Conservation (phyloP, 2,888 invertebrate genomes). For the Nomada fabriciana region DNA sequence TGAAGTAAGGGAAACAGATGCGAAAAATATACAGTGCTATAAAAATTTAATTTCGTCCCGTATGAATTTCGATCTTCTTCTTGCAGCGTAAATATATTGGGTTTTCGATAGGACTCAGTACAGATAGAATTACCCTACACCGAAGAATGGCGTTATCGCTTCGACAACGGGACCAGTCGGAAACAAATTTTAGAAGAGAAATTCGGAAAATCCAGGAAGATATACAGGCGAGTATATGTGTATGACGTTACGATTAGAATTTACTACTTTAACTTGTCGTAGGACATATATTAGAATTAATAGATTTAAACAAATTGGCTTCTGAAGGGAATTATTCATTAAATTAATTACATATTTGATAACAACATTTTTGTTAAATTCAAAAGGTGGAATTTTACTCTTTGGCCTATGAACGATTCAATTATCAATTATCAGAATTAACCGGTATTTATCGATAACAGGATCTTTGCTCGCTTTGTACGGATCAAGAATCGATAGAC, state of each 20-base stretch:
- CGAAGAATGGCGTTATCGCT: constrained; percentile 76
- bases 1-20: constrained; percentile 73
- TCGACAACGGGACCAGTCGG: constrained; percentile 81
- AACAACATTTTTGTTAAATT: background rate
- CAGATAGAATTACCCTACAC: constrained; percentile 79
- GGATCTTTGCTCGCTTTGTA: constrained; percentile 80
- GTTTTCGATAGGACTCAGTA: constrained; percentile 79
- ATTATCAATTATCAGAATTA: no score
- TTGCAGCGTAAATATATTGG: constrained; percentile 79
- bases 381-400: no score
- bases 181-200: constrained; percentile 78
- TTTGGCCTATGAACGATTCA: no score
- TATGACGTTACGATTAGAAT: no score
- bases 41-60: background rate
- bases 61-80: background rate
- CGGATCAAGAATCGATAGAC: constrained; percentile 81
- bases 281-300: no score
- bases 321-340: no score
- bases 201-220: constrained; percentile 78
- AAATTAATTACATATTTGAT: no score
- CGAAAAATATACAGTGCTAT: background rate
- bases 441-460: constrained; percentile 48
- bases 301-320: no score
- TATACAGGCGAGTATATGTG: constrained; percentile 76
- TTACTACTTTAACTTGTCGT: no score